Evolutionary conservation across 1,140 invertebrate genomes (phyloP), one percentile per base, ranked within the genome.

Genomic region (Drosophila arizonae): DNA sequence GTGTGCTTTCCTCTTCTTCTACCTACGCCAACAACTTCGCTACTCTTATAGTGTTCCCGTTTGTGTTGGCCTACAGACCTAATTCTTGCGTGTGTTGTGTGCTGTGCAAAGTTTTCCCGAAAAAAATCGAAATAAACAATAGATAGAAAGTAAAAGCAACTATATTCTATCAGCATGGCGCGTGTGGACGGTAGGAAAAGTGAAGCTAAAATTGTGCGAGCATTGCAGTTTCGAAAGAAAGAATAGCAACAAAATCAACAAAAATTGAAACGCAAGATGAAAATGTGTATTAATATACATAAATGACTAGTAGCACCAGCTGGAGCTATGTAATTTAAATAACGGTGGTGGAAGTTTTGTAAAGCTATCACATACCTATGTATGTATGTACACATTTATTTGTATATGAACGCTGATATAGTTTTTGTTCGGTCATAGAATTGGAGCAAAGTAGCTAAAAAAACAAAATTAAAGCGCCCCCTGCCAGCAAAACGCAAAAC

Each of bases 31-130:
- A 88, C 84, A 88, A 80, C 77, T 84, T 87, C 78, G 76, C 76
- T 71, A 60, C 77, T 78, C 63, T 79, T 84, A 84, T 79, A 82
- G 85, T 87, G 84, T 89, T 89, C 85, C 79, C 80, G 77, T 88
- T 88, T 77, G 86, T 66, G 63, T 84, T 90, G 89, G 81, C 89
- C 89, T 90, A 90, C 85, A 90, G 89, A 90, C 89, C 89, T 84
- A 90, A 90, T 90, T 90, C 76, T 79, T 79, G 77, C 79, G 67
- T 88, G 78, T 76, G 82, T 75, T 77, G 69, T 76, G 79, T 66
- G 58, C 76, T 64, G 73, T 76, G 78, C 72, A 85, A 75, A 90
- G 81, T 77, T 86, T 81, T 85, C 72, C 77, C 80, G 72, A 63
- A 85, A 89, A 33, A 30, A 79, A 84, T 51, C 36, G 52, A 41